Evolutionary conservation across 2,888 invertebrate species (phyloP).

Genomic region (Andrena bicolor): DNA sequence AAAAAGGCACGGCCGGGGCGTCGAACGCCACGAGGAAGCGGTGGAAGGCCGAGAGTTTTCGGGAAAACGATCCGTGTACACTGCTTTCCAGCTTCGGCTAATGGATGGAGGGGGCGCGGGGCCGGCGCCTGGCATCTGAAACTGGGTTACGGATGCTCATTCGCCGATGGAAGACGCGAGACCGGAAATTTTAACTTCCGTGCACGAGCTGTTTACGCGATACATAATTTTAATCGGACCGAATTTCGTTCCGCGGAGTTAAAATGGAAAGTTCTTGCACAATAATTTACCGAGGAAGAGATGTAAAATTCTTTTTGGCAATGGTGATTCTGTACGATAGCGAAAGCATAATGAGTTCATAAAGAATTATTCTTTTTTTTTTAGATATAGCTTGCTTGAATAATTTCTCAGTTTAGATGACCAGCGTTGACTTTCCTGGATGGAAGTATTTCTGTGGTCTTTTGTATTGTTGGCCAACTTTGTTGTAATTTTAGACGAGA

Average conservation of each 20-base stretch:
- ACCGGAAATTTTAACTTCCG: conserved; percentile 9
- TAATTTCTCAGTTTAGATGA: too few species aligned
- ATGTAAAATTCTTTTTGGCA: too few species aligned
- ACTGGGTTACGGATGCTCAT: conserved; percentile 24
- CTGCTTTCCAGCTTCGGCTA: conserved; percentile 18
- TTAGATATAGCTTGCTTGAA: too few species aligned
- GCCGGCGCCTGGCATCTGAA: neutral
- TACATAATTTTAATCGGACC: neutral
- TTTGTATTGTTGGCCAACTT: too few species aligned
- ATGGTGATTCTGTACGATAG: too few species aligned
- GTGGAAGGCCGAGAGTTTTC: conserved; percentile 17
- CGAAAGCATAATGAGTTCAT: too few species aligned
- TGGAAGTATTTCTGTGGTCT: too few species aligned
- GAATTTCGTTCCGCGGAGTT: neutral
- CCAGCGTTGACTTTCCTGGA: too few species aligned
- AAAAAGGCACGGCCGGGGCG: conserved; percentile 18
- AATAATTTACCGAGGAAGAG: too few species aligned
- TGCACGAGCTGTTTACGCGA: neutral
- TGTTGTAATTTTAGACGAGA: too few species aligned
- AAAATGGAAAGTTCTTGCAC: neutral
- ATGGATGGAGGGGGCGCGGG: conserved; percentile 6
- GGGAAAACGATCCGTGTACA: conserved; percentile 1
- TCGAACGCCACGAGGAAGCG: conserved; percentile 10
- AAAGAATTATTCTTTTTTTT: too few species aligned
- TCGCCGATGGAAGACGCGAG: neutral